Base-by-base conservation (phyloP, 1,140 invertebrate genomes). In the Aethina tumida region DNA sequence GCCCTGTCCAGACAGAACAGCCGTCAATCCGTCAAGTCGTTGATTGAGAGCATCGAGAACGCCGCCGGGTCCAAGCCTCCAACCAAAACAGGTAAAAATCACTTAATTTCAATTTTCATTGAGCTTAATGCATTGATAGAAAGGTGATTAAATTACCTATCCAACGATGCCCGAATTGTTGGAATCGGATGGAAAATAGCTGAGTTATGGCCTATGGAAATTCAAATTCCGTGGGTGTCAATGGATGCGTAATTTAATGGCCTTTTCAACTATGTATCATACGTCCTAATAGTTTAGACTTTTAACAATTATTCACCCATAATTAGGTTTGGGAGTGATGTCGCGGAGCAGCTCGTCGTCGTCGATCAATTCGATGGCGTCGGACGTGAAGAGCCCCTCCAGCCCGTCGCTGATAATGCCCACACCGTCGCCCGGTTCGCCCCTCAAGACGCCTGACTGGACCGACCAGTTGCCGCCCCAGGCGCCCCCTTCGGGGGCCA, bases 1-100 rank as follows among this genome's bases (percentile, higher is more conserved):
- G 69, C 64, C 17, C 63, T 77, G 22, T 68, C 64, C 28, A 68
- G 81, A 0, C 81, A 84, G 59, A 83, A 85, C 50, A 84, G 81
- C 15, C 73, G 84, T 20, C 66, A 89, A 3, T 89, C 85, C 0
- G 89, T 94, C 1, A 90, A 90, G 59, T 85, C 80, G 28, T 64
- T 94, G 3, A 91, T 94, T 36, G 84, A 90, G 52, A 86, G 83
- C 44, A 91, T 94, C 27, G 89, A 94, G 60, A 87, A 85, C 59
- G 77, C 77, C 2, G 78, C 76, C 6, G 45, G 34, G 81, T 80
- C n/a, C n/a, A 87, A 87, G 60, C 81, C 86, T 49, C 79, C 81
- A 7, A 81, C 82, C 61, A 84, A 85, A 65, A 71, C 77, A 43
- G 71, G 76, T 67, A 57, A 53, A n/a, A n/a, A n/a, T n/a, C n/a